phyloP scores from a whole-genome alignment of 2,797 vertebrate species.

The Steatocranus sp. region DNA sequence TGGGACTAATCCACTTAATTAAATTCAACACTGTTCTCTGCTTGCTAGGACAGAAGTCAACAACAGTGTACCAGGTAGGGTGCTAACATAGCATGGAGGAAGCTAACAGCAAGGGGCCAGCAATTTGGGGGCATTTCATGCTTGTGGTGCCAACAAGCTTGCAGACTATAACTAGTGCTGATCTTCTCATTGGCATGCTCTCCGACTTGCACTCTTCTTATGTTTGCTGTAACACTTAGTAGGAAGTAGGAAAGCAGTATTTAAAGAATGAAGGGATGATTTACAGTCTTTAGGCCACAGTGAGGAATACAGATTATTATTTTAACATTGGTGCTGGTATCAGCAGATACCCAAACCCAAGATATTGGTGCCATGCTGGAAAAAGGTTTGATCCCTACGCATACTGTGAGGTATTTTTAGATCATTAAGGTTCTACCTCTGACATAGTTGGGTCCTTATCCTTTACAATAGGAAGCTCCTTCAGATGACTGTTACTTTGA shows the following conservation, averaged over 20 bases:
- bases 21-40: neutral
- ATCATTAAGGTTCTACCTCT: rapidly evolving
- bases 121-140: neutral
- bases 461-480: neutral
- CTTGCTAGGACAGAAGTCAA: neutral
- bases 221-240: neutral
- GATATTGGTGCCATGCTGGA: neutral
- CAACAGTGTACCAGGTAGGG: neutral
- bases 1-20: neutral
- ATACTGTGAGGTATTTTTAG: neutral
- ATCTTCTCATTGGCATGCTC: neutral
- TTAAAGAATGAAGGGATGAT: neutral
- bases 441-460: neutral
- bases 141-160: neutral
- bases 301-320: neutral
- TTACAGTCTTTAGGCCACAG: neutral
- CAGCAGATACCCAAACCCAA: neutral
- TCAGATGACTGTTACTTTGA: neutral
- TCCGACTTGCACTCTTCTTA: neutral
- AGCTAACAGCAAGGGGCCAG: neutral
- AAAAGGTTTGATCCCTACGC: rapidly evolving
- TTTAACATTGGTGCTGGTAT: neutral
- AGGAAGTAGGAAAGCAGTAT: neutral
- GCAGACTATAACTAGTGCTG: neutral
- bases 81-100: neutral